Evolutionary conservation across 2,113 vertebrate species (phyloP).

Genomic region (Capreolus pygargus): DNA sequence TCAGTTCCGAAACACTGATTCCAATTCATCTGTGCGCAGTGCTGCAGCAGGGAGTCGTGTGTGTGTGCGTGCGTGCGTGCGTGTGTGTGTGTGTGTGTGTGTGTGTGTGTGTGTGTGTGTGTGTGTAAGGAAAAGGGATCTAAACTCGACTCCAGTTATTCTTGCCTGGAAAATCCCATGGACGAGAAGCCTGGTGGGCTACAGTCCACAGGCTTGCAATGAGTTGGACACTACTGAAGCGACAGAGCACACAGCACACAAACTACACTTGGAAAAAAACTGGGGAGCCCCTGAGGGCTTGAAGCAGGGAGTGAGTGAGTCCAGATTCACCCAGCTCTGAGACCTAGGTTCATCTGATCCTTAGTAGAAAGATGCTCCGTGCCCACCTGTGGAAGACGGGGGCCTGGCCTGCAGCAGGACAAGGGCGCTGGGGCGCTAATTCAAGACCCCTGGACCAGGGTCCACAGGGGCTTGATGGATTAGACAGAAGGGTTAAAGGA

Average conservation of each 20-base stretch:
- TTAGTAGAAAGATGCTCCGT: background rate
- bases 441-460: background rate
- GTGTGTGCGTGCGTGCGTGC: background rate
- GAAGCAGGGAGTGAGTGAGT: background rate
- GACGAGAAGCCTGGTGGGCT: background rate
- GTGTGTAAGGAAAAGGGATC: background rate
- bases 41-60: background rate
- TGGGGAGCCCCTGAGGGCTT: background rate
- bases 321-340: background rate
- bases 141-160: background rate
- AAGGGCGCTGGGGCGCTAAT: background rate
- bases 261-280: background rate
- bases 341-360: background rate
- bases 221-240: background rate
- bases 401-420: background rate
- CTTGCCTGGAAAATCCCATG: background rate
- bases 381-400: background rate
- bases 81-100: background rate
- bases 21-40: too few relatives aligned
- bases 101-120: background rate
- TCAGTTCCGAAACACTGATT: background rate
- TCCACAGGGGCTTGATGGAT: background rate
- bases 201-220: background rate
- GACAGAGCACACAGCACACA: background rate
- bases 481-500: background rate